Evolutionary conservation across 2,888 invertebrate species (phyloP).

Genomic region (Lithophane leautieri): DNA sequence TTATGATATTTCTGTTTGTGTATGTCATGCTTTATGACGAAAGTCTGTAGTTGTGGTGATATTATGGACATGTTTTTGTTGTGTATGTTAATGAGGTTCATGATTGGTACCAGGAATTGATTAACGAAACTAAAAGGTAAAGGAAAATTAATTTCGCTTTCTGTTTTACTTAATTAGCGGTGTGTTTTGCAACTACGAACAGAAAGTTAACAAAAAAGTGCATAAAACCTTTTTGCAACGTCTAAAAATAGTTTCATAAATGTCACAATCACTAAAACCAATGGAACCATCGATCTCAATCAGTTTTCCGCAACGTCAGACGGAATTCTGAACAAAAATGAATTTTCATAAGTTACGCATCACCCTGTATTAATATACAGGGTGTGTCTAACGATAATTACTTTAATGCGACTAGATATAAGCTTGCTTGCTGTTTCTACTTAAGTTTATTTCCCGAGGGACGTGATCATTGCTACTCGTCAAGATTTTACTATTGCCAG

Average conservation of each 20-base stretch:
- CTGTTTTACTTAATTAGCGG: neutral
- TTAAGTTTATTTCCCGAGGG: constrained; percentile 75
- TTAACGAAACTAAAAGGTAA: neutral
- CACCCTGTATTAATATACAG: constrained; percentile 68
- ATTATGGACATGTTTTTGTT: neutral
- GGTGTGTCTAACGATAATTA: constrained; percentile 85
- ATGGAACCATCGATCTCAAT: constrained; percentile 34
- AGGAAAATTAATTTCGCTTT: neutral
- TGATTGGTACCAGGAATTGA: neutral
- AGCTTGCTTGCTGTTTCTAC: constrained; percentile 67
- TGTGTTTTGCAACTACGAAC: neutral
- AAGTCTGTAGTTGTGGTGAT: constrained; percentile 15
- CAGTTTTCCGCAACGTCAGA: constrained; percentile 1
- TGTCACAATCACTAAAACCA: neutral
- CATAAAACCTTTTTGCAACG: neutral
- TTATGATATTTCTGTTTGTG: constrained; percentile 63
- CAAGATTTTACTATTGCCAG: constrained; percentile 73
- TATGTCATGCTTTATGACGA: constrained; percentile 38
- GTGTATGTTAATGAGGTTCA: constrained; percentile 20
- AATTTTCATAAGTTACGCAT: constrained; percentile 50
- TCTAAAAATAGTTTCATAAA: neutral
- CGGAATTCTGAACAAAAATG: constrained; percentile 42
- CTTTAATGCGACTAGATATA: constrained; percentile 76
- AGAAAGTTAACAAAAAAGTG: neutral
- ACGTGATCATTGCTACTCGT: constrained; percentile 75